phyloP scores from a whole-genome alignment of 37 sponge, comb jelly and placozoan genomes.

The Hormiphora californensis region DNA sequence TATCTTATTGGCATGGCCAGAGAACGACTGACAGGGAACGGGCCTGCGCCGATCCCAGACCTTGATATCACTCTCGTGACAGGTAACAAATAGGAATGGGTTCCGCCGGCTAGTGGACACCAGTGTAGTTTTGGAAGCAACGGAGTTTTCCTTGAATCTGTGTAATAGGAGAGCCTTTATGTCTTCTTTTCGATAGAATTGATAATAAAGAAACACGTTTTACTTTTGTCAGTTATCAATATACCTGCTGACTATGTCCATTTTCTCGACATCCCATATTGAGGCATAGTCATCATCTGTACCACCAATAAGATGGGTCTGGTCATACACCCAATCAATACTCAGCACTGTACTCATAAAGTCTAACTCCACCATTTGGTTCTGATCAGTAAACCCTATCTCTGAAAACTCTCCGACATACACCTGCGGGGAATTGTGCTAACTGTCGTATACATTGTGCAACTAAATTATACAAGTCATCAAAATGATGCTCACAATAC shows the following conservation, averaged over 20 bases:
- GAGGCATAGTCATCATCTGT: slow-evolving; percentile 23
- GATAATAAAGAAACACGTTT: no score
- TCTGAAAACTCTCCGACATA: not conserved
- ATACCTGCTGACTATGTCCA: slow-evolving; percentile 3
- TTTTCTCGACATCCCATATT: slow-evolving; percentile 9
- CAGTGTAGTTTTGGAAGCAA: slow-evolving; percentile 32
- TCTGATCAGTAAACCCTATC: not conserved
- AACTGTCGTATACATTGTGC: not conserved
- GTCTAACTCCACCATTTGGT: not conserved
- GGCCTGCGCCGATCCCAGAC: slow-evolving; percentile 9
- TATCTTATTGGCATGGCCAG: slow-evolving; percentile 34
- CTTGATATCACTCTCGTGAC: slow-evolving; percentile 50
- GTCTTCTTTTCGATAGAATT: no score
- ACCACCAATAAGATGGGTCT: slow-evolving; percentile 6
- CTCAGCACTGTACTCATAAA: not conserved
- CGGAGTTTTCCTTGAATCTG: slow-evolving; percentile 45
- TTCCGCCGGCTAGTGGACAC: slow-evolving; percentile 21
- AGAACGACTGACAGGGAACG: slow-evolving; percentile 21
- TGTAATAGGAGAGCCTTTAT: not conserved
- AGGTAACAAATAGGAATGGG: not conserved
- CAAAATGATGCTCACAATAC: not conserved
- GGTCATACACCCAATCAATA: slow-evolving; percentile 8
- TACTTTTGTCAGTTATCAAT: no score
- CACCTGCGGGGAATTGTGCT: no score
- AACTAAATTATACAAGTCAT: not conserved